A percentile compares a stretch with the other conserved stretches of the same genome.
phyloP scores from a whole-genome alignment of 2,888 invertebrate genomes.

The Galerucella nymphaeae region DNA sequence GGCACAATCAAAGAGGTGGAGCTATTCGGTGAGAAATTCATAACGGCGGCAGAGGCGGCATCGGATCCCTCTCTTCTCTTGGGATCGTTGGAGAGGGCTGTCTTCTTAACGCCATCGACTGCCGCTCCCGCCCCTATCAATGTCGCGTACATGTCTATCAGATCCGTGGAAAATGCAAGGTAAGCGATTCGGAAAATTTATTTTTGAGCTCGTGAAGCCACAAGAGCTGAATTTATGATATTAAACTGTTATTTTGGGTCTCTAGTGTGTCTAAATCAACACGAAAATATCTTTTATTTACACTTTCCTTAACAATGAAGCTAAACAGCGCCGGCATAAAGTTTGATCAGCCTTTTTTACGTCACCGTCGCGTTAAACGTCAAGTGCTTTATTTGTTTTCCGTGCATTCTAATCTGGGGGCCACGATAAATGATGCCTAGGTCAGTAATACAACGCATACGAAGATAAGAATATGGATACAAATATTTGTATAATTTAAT shows the following conservation, averaged over 20 bases:
- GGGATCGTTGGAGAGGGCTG: slow-evolving; percentile 57
- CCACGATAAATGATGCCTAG: slow-evolving; percentile 15
- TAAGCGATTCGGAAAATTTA: slow-evolving; percentile 50
- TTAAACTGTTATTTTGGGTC: too few species aligned
- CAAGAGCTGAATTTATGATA: too few species aligned
- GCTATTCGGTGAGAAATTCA: slow-evolving; percentile 57
- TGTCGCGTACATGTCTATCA: slow-evolving; percentile 56
- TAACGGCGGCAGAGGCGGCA: slow-evolving; percentile 49
- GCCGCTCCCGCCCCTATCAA: slow-evolving; percentile 56
- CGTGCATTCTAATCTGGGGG: not conserved
- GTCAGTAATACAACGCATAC: slow-evolving; percentile 8
- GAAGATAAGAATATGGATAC: not conserved
- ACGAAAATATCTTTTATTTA: slow-evolving; percentile 5
- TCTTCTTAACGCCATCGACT: slow-evolving; percentile 58
- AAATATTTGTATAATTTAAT: not conserved
- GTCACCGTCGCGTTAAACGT: slow-evolving; percentile 2
- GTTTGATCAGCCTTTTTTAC: slow-evolving; percentile 8
- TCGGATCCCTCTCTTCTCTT: slow-evolving; percentile 52
- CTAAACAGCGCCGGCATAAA: slow-evolving; percentile 6
- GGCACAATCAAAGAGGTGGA: slow-evolving; percentile 54
- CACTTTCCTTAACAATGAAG: not conserved
- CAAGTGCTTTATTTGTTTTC: slow-evolving; percentile 17
- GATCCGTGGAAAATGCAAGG: slow-evolving; percentile 60
- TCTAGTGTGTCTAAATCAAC: not conserved
- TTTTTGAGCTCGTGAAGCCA: too few species aligned